phyloP scores from a whole-genome alignment of 2,113 vertebrate species.

The Pygoscelis antarcticus region DNA sequence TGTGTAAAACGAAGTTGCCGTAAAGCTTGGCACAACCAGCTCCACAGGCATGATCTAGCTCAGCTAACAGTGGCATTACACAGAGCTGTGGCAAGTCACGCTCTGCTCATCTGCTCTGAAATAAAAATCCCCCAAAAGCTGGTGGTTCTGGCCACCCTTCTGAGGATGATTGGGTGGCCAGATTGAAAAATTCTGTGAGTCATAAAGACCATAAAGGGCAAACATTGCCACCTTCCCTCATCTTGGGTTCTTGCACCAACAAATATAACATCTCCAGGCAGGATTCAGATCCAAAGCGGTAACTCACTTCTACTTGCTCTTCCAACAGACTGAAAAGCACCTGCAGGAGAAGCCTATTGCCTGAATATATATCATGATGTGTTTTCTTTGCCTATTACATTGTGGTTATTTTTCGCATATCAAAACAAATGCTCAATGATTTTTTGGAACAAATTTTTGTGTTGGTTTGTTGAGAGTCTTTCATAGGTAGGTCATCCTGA shows the following conservation, averaged over 20 bases:
- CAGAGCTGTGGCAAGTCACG: background rate
- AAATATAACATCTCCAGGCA: background rate
- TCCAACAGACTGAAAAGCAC: background rate
- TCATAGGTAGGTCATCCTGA: background rate
- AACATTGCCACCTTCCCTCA: accelerated
- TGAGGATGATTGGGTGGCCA: too few relatives aligned
- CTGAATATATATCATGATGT: background rate
- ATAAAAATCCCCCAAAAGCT: background rate
- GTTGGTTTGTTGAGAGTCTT: background rate
- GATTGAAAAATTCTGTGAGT: accelerated
- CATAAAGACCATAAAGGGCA: background rate
- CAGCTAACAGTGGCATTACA: too few relatives aligned
- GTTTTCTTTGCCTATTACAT: background rate
- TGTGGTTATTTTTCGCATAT: background rate
- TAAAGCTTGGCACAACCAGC: background rate
- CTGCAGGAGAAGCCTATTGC: background rate
- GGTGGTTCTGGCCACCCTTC: background rate
- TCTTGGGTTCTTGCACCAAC: background rate
- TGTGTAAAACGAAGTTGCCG: background rate
- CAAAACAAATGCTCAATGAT: too few relatives aligned
- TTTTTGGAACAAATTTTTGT: background rate
- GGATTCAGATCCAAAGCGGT: background rate
- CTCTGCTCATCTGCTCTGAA: background rate
- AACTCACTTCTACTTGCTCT: background rate
- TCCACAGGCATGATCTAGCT: background rate